Conservation (phyloP, 2,888 invertebrate species). For the Platycheirus rosarum region DNA sequence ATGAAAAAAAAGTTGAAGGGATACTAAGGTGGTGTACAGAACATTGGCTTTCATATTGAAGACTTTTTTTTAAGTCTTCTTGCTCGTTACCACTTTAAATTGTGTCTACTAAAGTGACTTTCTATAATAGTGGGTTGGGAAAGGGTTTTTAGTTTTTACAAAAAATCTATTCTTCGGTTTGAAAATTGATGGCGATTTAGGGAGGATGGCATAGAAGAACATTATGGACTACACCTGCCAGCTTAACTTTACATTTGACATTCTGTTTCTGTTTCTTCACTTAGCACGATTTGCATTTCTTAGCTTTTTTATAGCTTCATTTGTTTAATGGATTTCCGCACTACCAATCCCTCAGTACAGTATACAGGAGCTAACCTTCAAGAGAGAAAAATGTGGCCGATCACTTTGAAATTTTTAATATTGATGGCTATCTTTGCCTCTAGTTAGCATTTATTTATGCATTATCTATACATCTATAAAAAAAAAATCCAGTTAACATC, state of each 20-base stretch:
- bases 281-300: too few species aligned
- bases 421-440: too few species aligned
- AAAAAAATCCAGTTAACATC: too few species aligned
- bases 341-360: too few species aligned
- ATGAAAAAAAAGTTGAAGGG: constrained; percentile 11
- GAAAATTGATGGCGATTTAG: constrained; percentile 47
- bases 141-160: constrained; percentile 20
- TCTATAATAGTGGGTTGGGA: constrained; percentile 10
- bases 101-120: constrained; percentile 27
- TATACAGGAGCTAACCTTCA: too few species aligned
- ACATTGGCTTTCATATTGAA: constrained; percentile 45
- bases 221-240: background rate
- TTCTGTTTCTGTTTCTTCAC: too few species aligned
- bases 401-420: too few species aligned
- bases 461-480: too few species aligned
- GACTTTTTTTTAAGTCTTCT: constrained; percentile 9
- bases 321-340: too few species aligned
- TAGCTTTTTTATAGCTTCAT: too few species aligned
- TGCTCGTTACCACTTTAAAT: constrained; percentile 51
- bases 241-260: constrained; percentile 35
- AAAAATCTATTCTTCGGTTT: constrained; percentile 20
- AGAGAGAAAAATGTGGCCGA: too few species aligned
- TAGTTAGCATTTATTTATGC: too few species aligned
- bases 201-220: constrained; percentile 11
- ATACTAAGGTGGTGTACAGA: constrained; percentile 51